These are phyloP conservation scores for Schrankia costaestrigalis DNA, from an alignment of 2,888 invertebrate genomes.

Conservation along the genomic window DNA sequence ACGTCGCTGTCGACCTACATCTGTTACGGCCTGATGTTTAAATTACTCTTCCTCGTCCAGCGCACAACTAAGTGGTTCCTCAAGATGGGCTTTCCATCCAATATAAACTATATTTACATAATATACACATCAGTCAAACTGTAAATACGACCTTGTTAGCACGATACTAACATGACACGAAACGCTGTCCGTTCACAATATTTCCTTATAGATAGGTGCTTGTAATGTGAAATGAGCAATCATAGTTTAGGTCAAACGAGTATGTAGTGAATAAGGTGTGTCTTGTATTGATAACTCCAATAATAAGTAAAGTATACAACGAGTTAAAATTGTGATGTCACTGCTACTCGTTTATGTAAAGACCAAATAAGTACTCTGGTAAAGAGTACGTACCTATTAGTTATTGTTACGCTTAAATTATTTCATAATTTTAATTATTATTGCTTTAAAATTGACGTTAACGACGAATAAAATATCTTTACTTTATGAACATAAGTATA, in stretches of 20 bases:
- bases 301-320: conserved; percentile 57
- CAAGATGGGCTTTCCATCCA: conserved; percentile 15
- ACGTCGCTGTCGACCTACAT: conserved; percentile 74
- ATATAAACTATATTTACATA: no score
- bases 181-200: conserved; percentile 47
- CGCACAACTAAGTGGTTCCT: conserved; percentile 3
- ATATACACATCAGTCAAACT: conserved; percentile 14
- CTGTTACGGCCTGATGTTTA: conserved; percentile 70
- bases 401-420: conserved; percentile 46
- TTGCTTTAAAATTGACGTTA: conserved; percentile 35
- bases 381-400: conserved; percentile 37
- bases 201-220: conserved; percentile 57
- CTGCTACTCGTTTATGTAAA: conserved; percentile 48
- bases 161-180: conserved; percentile 25
- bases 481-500: conserved; percentile 33
- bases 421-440: conserved; percentile 22
- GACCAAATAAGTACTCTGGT: conserved; percentile 36
- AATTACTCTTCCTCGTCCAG: conserved; percentile 13
- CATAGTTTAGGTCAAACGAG: conserved; percentile 43
- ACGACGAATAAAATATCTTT: conserved; percentile 28
- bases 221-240: conserved; percentile 52
- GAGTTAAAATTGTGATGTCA: conserved; percentile 50
- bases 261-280: conserved; percentile 46
- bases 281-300: conserved; percentile 47
- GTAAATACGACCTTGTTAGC: conserved; percentile 32